phyloP scores from a whole-genome alignment of 2,113 vertebrate genomes.

The Heliornis fulica region DNA sequence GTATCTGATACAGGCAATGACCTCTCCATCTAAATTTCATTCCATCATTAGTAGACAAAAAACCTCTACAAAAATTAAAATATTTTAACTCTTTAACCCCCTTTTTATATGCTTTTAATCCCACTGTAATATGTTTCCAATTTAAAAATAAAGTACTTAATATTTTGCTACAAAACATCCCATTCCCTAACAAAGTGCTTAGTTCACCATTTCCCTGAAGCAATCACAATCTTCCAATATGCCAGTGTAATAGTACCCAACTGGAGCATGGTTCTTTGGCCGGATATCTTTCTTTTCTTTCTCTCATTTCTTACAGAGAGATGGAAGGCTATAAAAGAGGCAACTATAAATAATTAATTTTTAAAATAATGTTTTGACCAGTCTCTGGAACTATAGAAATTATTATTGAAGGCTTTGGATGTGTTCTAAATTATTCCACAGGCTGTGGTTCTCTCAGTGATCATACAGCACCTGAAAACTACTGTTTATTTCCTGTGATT shows the following conservation, averaged over 20 bases:
- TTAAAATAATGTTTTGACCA: not conserved
- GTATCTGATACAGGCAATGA: not conserved
- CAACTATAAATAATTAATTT: not conserved
- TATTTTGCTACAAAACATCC: not conserved
- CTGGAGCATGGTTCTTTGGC: not conserved
- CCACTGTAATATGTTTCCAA: not conserved
- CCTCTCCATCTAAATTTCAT: not conserved
- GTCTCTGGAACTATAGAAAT: not conserved
- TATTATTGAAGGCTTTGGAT: not conserved
- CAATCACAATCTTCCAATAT: not conserved
- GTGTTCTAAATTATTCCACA: not conserved
- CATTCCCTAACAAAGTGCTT: not conserved
- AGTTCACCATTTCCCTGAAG: not conserved
- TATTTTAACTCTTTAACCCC: not conserved
- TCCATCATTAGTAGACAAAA: not conserved
- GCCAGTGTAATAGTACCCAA: not conserved
- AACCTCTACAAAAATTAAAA: fast-evolving
- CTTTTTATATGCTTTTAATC: not conserved
- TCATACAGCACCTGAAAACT: not conserved
- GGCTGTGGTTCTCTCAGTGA: not conserved
- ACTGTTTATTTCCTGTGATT: not conserved
- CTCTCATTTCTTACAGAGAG: not conserved
- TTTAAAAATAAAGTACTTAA: not conserved
- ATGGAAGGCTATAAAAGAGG: not conserved
- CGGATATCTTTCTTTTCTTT: not conserved